Base-by-base conservation (phyloP, 2,113 vertebrate species). In the Clarias magur region DNA sequence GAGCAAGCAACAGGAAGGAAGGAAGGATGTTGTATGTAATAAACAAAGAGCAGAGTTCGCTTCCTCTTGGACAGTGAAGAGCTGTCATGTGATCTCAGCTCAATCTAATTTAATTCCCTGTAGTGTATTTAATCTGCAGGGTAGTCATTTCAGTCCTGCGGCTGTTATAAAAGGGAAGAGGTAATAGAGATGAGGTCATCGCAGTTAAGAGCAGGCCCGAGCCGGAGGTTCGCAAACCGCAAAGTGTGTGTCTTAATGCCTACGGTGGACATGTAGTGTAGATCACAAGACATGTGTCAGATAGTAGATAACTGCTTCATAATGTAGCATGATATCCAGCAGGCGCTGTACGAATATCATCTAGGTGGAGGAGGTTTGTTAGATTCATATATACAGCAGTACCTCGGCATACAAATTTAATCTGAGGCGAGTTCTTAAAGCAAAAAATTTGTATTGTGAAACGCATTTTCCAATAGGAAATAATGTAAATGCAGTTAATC, bases 101-200 rank as follows among this genome's bases (percentile, higher is more conserved):
- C 63, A 70, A 73, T 82, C 86, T 76, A 87, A 75, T 87, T 75
- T 34, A 82, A 75, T 87, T 87, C 70, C 72, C 56, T 83, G 68
- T 30, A 19, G 86, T 76, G 86, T 75, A 75, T 82, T 73, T 82
- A 82, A 87, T 82, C 57, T 87, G 80, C 80, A 75, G 86, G 68
- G 65, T 63, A 73, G 80, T 62, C 54, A 30, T 82, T 75, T 82
- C 80, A 82, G 57, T 80, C 42, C 73, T 80, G 60, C 38, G 21
- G 80, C 56, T 62, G 85, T 73, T 73, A 34, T 60, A 60, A 81
- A 86, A 67, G 54, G 65, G 57, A 60, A 23, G 80, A 63, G 42
- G 80, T 83, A 83, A 63, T 83, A 54, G 72, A 56, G 80, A 62
- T 87, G 80, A 87, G 80, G 70, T 83, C 57, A 83, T 83, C 23